These are phyloP conservation scores for Myotis vivesi DNA, from an alignment of 2,797 vertebrate species.

Conservation along the genomic window DNA sequence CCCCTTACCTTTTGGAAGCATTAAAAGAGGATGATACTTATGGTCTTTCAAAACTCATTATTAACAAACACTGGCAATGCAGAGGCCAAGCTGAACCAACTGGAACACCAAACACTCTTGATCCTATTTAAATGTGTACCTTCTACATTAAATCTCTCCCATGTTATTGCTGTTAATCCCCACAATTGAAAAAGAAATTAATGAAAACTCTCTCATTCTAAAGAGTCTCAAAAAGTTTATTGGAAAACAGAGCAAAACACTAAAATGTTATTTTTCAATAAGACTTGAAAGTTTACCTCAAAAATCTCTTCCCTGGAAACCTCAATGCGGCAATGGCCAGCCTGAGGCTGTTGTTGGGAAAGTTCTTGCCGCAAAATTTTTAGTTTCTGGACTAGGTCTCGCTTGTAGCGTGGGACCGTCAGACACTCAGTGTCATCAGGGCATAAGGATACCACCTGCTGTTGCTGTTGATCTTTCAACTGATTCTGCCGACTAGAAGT, in stretches of 20 bases:
- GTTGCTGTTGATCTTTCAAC: slow-evolving; percentile 91
- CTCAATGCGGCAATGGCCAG: slow-evolving; percentile 97
- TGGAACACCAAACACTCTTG: background rate
- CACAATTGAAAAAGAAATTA: background rate
- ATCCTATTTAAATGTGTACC: background rate
- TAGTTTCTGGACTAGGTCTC: slow-evolving; percentile 98
- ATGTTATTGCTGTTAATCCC: background rate
- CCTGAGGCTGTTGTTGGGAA: slow-evolving; percentile 97
- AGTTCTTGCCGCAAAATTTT: slow-evolving; percentile 97
- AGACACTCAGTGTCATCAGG: slow-evolving; percentile 95
- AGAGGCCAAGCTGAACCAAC: background rate
- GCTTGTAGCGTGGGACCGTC: slow-evolving; percentile 95
- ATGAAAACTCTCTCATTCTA: slow-evolving; percentile 15
- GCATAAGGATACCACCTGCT: slow-evolving; percentile 88
- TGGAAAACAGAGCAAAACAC: background rate
- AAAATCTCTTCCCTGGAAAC: slow-evolving; percentile 99
- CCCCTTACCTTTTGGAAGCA: slow-evolving; percentile 12
- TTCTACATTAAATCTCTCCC: background rate
- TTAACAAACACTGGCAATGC: background rate
- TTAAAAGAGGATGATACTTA: background rate
- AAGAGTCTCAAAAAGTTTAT: background rate
- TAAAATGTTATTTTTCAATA: slow-evolving; percentile 40
- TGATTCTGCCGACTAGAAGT: slow-evolving; percentile 90
- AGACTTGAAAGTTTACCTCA: slow-evolving; percentile 88
- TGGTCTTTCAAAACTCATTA: slow-evolving; percentile 4